Evolutionary conservation across 2,888 invertebrate genomes (phyloP), one percentile per base, ranked within the genome.

Genomic region (Schrankia costaestrigalis): DNA sequence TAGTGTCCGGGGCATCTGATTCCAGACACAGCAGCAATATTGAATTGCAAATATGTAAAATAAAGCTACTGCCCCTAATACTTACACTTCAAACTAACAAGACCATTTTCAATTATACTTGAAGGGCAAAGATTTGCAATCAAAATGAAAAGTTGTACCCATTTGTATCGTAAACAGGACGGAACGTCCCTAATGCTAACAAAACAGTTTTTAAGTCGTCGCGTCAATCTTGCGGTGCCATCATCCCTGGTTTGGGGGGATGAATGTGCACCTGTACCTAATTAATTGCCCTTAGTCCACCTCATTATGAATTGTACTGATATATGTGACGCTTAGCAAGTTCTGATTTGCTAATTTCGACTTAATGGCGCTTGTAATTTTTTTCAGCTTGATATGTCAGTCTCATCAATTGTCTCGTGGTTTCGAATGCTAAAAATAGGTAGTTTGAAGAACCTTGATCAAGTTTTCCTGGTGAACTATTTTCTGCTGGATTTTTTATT

Each of bases 221-320:
- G 25, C 60, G 63, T 70, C 65, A 65, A 68, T 71, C 70, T 48
- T 52, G 49, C 27, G 32, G 41, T 32, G 39, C 30, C 42, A 52
- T 40, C 46, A 46, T 48, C 46, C 42, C 21, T 11, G 47, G 31
- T 44, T 40, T 47, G 31, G 34, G 31, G 23, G 56, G 63, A 63
- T 64, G 45, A 59, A 35, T 46, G 56, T 33, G 60, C 76, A 76
- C 74, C 76, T 76, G 76, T 58, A 54, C 57, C 45, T 38, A 48
- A 71, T 72, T 70, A 72, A 71, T 72, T 62, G 58, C 50, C 35
- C 49, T 43, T 50, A 64, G 72, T 67, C 71, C 71, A 55, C 64
- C 71, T 78, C 73, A 80, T 75, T 77, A 72, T 74, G 69, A 73
- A 73, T 70, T 62, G 56, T 41, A 37, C 63, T 62, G 53, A 77